These are phyloP conservation scores for Hirudinaria manillensis DNA, from an alignment of 2,888 invertebrate genomes.

Conservation along the genomic window DNA sequence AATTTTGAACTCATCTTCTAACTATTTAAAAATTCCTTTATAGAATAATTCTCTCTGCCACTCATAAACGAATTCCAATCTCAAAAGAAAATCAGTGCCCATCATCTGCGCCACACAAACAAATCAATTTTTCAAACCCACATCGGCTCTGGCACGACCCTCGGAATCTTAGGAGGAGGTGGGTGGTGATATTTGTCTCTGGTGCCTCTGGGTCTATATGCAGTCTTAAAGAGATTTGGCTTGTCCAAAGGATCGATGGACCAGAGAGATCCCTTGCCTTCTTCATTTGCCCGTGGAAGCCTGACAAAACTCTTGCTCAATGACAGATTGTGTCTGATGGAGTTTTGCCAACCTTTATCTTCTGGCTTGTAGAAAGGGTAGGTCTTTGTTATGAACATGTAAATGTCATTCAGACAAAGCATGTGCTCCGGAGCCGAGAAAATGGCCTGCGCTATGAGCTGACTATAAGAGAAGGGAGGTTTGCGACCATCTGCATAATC, in stretches of 20 bases:
- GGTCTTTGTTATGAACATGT: slow-evolving; percentile 29
- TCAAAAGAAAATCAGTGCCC: no score
- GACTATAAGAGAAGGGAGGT: slow-evolving; percentile 27
- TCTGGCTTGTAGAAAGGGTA: slow-evolving; percentile 26
- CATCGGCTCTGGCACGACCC: neutral
- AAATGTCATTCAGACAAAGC: slow-evolving; percentile 30
- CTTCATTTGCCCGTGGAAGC: slow-evolving; percentile 24
- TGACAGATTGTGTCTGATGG: slow-evolving; percentile 24
- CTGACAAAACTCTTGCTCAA: slow-evolving; percentile 29
- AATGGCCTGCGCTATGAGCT: slow-evolving; percentile 27
- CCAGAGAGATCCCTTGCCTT: slow-evolving; percentile 29
- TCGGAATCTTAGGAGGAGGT: slow-evolving; percentile 11
- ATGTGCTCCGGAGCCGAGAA: slow-evolving; percentile 25
- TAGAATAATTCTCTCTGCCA: no score
- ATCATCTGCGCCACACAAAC: no score
- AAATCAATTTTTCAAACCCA: no score
- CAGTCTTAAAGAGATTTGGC: slow-evolving; percentile 22
- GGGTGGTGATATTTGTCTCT: slow-evolving; percentile 27
- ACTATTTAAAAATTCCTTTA: no score
- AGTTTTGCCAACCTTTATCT: slow-evolving; percentile 31
- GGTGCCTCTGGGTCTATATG: slow-evolving; percentile 24
- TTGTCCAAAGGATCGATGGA: slow-evolving; percentile 22
- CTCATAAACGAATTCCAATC: no score
- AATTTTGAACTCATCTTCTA: no score
- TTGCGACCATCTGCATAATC: slow-evolving; percentile 29